These are phyloP conservation scores for Varroa destructor DNA, from an alignment of 1,140 invertebrate genomes.

Conservation along the genomic window DNA sequence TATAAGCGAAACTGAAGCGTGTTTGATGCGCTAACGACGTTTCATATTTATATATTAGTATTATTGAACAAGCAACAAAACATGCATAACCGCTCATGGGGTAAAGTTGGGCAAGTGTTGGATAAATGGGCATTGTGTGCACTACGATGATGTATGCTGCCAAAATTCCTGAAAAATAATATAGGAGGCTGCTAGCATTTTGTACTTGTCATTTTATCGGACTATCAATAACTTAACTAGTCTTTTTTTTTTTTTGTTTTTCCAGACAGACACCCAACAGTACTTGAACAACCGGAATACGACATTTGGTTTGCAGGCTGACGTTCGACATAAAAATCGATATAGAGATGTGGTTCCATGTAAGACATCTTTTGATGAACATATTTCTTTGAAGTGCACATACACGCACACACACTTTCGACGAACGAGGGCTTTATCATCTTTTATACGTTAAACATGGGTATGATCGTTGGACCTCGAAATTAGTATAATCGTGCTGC, in stretches of 20 bases:
- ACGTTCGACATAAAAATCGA: constrained; percentile 14
- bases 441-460: too few species aligned
- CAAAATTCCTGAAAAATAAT: neutral
- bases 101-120: neutral
- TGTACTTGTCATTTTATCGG: neutral
- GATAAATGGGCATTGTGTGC: constrained; percentile 9
- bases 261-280: neutral
- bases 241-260: neutral
- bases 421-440: neutral
- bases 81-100: neutral
- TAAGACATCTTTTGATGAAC: neutral
- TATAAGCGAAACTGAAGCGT: too few species aligned
- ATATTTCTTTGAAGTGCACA: neutral
- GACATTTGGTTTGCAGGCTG: neutral
- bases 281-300: neutral
- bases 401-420: neutral
- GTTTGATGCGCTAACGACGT: too few species aligned
- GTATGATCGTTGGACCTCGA: neutral
- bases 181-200: neutral
- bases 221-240: neutral
- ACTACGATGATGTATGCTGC: neutral
- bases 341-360: constrained; percentile 20
- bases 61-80: neutral
- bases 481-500: neutral
- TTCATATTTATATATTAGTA: neutral